Percentiles rank a stretch among this genome's conserved stretches.
These are phyloP conservation scores for Cylindroiulus punctatus DNA, from an alignment of 2,888 invertebrate genomes.

Conservation along the genomic window DNA sequence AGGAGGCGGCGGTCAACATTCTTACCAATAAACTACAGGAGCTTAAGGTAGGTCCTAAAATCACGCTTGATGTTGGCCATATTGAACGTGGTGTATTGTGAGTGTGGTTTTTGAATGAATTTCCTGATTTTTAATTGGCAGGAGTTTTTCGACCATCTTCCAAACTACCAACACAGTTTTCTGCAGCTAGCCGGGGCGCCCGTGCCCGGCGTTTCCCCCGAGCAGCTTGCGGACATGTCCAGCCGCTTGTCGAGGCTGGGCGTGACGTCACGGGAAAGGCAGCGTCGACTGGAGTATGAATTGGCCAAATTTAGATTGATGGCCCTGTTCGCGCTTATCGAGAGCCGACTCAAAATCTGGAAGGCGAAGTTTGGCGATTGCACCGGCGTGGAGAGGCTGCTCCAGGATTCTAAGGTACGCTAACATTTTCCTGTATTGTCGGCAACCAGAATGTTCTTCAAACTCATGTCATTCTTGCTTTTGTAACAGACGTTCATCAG, in stretches of 20 bases:
- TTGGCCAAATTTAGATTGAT: constrained; percentile 75
- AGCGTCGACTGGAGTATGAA: constrained; percentile 64
- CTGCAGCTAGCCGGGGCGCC: constrained; percentile 77
- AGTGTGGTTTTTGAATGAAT: not conserved
- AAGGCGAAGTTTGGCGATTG: constrained; percentile 83
- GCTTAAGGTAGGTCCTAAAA: constrained; percentile 72
- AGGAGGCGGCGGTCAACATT: constrained; percentile 89
- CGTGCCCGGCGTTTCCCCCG: constrained; percentile 76
- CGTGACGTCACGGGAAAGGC: constrained; percentile 79
- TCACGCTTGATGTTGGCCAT: constrained; percentile 10
- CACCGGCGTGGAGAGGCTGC: constrained; percentile 63
- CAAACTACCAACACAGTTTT: constrained; percentile 81
- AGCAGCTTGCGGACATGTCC: constrained; percentile 84
- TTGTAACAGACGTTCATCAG: constrained; percentile 26
- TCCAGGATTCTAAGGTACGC: constrained; percentile 64
- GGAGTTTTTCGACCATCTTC: constrained; percentile 86
- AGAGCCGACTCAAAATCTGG: constrained; percentile 89
- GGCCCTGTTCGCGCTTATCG: constrained; percentile 89
- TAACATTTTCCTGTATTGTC: not conserved
- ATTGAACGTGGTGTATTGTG: too few species aligned
- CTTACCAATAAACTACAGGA: constrained; percentile 80
- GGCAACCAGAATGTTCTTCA: not conserved
- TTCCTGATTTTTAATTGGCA: constrained; percentile 60
- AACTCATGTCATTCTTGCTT: not conserved
- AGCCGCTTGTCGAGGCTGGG: constrained; percentile 79